These are phyloP conservation scores for Drosophila acutilabella DNA, from an alignment of 2,888 invertebrate species.

Conservation along the genomic window DNA sequence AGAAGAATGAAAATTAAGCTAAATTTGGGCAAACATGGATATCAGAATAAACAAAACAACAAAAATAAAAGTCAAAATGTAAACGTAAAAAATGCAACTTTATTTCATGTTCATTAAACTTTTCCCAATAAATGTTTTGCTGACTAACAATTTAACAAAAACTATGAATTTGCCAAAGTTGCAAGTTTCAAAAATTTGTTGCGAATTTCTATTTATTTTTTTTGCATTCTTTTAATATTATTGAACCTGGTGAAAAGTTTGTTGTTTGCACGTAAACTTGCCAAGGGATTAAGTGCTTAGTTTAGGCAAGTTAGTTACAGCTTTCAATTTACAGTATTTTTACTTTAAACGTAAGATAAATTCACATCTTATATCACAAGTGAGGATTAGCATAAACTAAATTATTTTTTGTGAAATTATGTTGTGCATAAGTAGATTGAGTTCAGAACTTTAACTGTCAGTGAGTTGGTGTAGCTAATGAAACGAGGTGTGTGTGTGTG, in stretches of 20 bases:
- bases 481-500: background rate
- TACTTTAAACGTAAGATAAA: background rate
- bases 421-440: background rate
- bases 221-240: constrained; percentile 6
- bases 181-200: constrained; percentile 10
- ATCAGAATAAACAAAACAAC: background rate
- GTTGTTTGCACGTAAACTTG: constrained; percentile 29
- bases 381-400: background rate
- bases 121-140: constrained; percentile 4
- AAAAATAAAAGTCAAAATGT: background rate
- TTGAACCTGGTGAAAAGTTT: constrained; percentile 16
- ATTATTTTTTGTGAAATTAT: background rate
- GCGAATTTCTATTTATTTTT: background rate
- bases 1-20: constrained; percentile 16
- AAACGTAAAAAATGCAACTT: constrained; percentile 10
- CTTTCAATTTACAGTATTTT: constrained; percentile 1
- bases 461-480: constrained; percentile 25
- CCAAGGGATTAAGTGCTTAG: constrained; percentile 4
- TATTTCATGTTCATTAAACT: constrained; percentile 16
- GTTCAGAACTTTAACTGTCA: constrained; percentile 28
- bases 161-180: constrained; percentile 18
- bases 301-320: background rate
- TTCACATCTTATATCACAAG: background rate
- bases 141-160: constrained; percentile 11
- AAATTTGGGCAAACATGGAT: constrained; percentile 11